phyloP scores from a whole-genome alignment of 1,140 invertebrate species.

The Dreissena polymorpha region DNA sequence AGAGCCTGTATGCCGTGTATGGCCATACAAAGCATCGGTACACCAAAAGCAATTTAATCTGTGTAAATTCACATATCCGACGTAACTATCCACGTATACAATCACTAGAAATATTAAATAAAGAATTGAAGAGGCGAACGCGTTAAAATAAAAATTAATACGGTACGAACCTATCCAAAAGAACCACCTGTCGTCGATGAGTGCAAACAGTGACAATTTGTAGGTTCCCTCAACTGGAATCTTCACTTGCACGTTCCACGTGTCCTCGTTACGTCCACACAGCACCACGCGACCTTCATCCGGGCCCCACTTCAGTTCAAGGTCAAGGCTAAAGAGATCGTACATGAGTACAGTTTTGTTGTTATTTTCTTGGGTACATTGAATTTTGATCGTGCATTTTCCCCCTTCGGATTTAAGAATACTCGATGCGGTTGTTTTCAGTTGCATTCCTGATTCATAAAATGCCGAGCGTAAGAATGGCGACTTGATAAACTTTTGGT shows the following conservation, averaged over 20 bases:
- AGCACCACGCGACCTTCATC: slow-evolving; percentile 42
- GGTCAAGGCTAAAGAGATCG: slow-evolving; percentile 48
- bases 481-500: slow-evolving; percentile 13
- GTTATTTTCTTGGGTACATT: slow-evolving; percentile 34
- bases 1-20: too few relatives aligned
- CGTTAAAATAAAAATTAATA: too few relatives aligned
- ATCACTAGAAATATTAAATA: too few relatives aligned
- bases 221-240: slow-evolving; percentile 57
- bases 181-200: slow-evolving; percentile 36
- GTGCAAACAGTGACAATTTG: slow-evolving; percentile 35
- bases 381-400: slow-evolving; percentile 43
- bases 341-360: slow-evolving; percentile 51
- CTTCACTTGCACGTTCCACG: slow-evolving; percentile 47
- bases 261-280: slow-evolving; percentile 40
- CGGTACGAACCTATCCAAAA: slow-evolving; percentile 42
- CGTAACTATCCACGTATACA: too few relatives aligned
- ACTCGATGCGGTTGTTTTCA: slow-evolving; percentile 24
- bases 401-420: slow-evolving; percentile 30
- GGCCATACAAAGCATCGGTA: too few relatives aligned
- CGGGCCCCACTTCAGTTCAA: background rate
- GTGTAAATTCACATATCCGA: too few relatives aligned
- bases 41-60: too few relatives aligned
- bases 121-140: too few relatives aligned
- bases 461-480: slow-evolving; percentile 45
- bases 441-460: slow-evolving; percentile 40